Percentiles rank a stretch among this genome's conserved stretches.
Evolutionary conservation across 2,888 invertebrate species (phyloP).

Genomic region (Parascotia fuliginaria): DNA sequence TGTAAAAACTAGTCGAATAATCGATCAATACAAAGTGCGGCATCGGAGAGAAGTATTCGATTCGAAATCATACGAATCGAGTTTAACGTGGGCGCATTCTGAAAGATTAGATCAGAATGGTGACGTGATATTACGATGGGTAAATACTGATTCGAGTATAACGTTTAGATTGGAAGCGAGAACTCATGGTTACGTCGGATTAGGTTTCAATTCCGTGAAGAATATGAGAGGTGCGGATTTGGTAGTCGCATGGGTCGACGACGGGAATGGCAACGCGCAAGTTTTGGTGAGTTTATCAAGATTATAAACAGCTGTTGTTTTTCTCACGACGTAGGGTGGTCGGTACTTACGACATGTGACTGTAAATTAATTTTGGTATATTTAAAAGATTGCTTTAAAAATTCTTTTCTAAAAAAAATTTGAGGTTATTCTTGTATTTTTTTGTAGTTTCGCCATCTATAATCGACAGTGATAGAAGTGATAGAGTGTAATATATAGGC

Average conservation of each 20-base stretch:
- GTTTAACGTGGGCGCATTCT: conserved; percentile 86
- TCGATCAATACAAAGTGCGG: conserved; percentile 69
- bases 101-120: conserved; percentile 84
- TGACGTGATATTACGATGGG: conserved; percentile 88
- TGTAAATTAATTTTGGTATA: conserved; percentile 14
- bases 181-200: conserved; percentile 94
- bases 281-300: conserved; percentile 89
- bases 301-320: conserved; percentile 56
- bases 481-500: background rate
- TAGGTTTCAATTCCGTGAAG: conserved; percentile 94
- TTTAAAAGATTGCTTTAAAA: too few species aligned
- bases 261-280: conserved; percentile 87
- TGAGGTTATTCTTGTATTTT: too few species aligned
- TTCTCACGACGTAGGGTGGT: conserved; percentile 44
- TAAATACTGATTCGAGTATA: conserved; percentile 90
- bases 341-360: conserved; percentile 23
- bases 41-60: conserved; percentile 75
- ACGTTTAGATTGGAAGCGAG: conserved; percentile 93
- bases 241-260: conserved; percentile 95
- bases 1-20: conserved; percentile 71
- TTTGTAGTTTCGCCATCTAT: background rate
- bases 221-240: conserved; percentile 94
- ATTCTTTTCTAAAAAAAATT: too few species aligned
- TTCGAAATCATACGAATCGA: conserved; percentile 75
- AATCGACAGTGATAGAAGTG: background rate